Evolutionary conservation across 2,797 vertebrate species (phyloP).

Genomic region (Acipenser oxyrinchus): DNA sequence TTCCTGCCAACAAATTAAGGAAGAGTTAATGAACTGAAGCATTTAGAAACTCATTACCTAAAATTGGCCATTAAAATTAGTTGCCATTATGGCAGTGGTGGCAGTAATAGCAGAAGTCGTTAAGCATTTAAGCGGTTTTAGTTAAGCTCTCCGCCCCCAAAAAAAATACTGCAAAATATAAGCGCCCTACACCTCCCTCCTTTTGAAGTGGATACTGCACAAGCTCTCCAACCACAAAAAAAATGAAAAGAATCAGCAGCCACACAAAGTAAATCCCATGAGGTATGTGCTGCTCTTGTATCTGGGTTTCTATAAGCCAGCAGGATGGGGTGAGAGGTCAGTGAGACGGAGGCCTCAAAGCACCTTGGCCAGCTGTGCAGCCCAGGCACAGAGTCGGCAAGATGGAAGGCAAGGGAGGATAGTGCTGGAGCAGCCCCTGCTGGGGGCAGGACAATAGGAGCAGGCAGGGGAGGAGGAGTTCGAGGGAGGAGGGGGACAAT

Average conservation of each 20-base stretch:
- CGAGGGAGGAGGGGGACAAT: conserved; percentile 46
- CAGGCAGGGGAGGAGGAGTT: conserved; percentile 17
- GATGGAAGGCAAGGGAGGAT: conserved; percentile 28
- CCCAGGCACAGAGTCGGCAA: conserved; percentile 42
- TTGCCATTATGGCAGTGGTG: not conserved
- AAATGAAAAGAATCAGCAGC: not conserved
- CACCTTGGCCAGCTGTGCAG: conserved; percentile 56
- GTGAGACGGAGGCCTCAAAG: conserved; percentile 53
- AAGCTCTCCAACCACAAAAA: not conserved
- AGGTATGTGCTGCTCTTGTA: conserved; percentile 56
- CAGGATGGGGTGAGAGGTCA: conserved; percentile 67
- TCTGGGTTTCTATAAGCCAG: conserved; percentile 61
- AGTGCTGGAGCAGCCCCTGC: conserved; percentile 47
- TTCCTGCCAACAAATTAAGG: conserved; percentile 5
- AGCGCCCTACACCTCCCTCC: no score
- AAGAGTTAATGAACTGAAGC: conserved; percentile 12
- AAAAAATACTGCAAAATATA: no score
- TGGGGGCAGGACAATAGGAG: conserved; percentile 56
- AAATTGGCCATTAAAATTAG: conserved; percentile 4
- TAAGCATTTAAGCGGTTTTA: no score
- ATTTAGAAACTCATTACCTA: not conserved
- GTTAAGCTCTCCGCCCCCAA: no score
- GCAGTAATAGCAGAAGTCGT: no score
- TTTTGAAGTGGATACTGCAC: no score
- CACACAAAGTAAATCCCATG: conserved; percentile 52